phyloP scores from a whole-genome alignment of 2,113 vertebrate species.

The Syrrhaptes paradoxus region DNA sequence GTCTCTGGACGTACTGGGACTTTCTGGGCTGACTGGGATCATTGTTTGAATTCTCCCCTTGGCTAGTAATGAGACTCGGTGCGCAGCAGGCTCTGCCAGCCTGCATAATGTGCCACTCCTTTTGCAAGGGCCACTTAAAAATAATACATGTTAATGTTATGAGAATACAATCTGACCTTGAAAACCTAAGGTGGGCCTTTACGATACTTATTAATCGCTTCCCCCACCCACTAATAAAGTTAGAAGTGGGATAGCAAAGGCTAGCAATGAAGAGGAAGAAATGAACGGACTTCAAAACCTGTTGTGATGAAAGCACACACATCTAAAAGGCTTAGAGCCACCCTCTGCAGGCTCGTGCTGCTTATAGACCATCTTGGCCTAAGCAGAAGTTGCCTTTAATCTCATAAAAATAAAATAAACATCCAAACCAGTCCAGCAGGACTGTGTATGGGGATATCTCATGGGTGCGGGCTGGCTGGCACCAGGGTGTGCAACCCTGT shows the following conservation, averaged over 20 bases:
- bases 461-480: not conserved
- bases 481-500: not conserved
- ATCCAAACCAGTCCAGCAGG: not conserved
- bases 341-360: not conserved
- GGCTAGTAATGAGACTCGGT: not conserved
- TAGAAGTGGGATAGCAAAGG: not conserved
- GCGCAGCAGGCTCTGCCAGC: not conserved
- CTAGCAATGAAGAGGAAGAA: not conserved
- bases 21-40: not conserved
- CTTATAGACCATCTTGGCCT: not conserved
- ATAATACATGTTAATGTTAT: not conserved
- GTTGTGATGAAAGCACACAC: fast-evolving
- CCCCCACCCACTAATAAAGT: not conserved
- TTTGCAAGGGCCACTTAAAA: not conserved
- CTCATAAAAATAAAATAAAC: not conserved
- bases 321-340: not conserved
- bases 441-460: not conserved
- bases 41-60: not conserved
- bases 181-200: not conserved
- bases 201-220: not conserved
- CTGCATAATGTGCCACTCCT: not conserved
- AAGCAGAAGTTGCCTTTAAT: not conserved
- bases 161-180: not conserved
- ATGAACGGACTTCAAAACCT: not conserved
- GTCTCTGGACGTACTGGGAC: not conserved